These are phyloP conservation scores for Apis cerana DNA, from an alignment of 1,140 invertebrate species.

Conservation along the genomic window DNA sequence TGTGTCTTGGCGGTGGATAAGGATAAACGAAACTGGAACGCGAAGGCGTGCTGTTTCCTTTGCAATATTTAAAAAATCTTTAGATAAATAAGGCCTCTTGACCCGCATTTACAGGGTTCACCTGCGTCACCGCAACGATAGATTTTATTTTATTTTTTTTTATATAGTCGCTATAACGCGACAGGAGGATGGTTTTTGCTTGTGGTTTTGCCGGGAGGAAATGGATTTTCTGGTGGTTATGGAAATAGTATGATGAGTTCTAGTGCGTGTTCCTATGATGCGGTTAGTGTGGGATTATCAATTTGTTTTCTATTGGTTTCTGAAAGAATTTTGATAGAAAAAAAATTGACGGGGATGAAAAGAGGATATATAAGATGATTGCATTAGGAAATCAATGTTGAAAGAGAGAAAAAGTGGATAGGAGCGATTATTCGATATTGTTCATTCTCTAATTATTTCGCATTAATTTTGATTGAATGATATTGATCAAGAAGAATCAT, in stretches of 20 bases:
- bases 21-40: slow-evolving; percentile 55
- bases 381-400: too few relatives aligned
- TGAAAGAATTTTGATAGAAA: too few relatives aligned
- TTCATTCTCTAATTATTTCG: too few relatives aligned
- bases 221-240: too few relatives aligned
- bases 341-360: too few relatives aligned
- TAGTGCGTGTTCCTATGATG: too few relatives aligned
- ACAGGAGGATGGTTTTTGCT: neutral
- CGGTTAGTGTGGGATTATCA: neutral
- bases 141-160: neutral
- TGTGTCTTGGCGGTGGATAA: slow-evolving; percentile 31
- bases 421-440: too few relatives aligned
- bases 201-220: neutral
- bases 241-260: neutral
- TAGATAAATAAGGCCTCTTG: neutral
- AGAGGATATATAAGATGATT: too few relatives aligned
- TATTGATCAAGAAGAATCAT: too few relatives aligned
- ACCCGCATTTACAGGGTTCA: neutral
- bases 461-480: too few relatives aligned
- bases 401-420: too few relatives aligned
- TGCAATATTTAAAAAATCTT: slow-evolving; percentile 11
- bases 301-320: neutral
- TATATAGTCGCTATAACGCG: too few relatives aligned
- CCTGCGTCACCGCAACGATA: neutral
- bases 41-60: slow-evolving; percentile 1